phyloP scores from a whole-genome alignment of 2,888 invertebrate species.

The Dascillus cervinus region DNA sequence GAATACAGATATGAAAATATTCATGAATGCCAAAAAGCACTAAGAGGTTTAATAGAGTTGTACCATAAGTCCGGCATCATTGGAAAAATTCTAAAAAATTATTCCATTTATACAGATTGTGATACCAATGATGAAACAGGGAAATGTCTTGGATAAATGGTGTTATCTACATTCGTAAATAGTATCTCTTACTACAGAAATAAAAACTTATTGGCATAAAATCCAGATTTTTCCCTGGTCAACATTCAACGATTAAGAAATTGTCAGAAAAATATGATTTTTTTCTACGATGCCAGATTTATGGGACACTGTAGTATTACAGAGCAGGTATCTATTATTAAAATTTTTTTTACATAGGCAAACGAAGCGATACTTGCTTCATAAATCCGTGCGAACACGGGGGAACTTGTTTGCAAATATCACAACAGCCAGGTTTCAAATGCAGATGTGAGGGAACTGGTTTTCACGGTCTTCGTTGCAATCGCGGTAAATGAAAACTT shows the following conservation, averaged over 20 bases:
- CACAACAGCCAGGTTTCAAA: slow-evolving; percentile 55
- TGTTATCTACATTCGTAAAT: too few relatives aligned
- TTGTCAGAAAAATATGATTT: too few relatives aligned
- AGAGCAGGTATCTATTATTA: background rate
- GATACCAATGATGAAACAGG: too few relatives aligned
- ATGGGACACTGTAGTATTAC: too few relatives aligned
- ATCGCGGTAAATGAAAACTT: slow-evolving; percentile 60
- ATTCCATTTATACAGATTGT: slow-evolving; percentile 3
- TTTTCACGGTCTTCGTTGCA: slow-evolving; percentile 62
- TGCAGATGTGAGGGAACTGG: slow-evolving; percentile 71
- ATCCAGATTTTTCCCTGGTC: too few relatives aligned
- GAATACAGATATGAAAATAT: slow-evolving; percentile 57
- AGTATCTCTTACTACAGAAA: too few relatives aligned
- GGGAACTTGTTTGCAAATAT: slow-evolving; percentile 59
- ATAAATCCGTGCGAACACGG: slow-evolving; percentile 58
- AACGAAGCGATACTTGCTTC: slow-evolving; percentile 56
- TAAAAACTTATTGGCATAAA: too few relatives aligned
- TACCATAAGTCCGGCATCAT: too few relatives aligned
- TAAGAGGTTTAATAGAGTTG: slow-evolving; percentile 46
- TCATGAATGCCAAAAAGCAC: slow-evolving; percentile 53
- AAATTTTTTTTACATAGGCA: slow-evolving; percentile 25
- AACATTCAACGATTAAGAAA: too few relatives aligned
- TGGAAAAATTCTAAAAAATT: background rate
- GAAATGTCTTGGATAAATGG: too few relatives aligned
- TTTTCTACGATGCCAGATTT: too few relatives aligned